Evolutionary conservation across 2,888 invertebrate species (phyloP).

Genomic region (Auanema freiburgensis): DNA sequence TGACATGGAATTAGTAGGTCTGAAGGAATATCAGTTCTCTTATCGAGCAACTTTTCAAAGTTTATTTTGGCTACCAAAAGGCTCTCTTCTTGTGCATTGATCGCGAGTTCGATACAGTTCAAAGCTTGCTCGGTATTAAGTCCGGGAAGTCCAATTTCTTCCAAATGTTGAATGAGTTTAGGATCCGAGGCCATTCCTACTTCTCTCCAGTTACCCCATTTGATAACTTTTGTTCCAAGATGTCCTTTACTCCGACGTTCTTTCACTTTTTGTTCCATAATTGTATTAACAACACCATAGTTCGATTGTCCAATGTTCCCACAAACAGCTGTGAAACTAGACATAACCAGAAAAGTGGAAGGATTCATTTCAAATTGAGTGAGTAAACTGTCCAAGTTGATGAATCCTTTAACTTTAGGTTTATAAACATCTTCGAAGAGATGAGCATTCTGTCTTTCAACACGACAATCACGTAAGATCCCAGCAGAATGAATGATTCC

Average conservation of each 20-base stretch:
- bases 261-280: conserved; percentile 39
- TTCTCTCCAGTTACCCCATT: conserved; percentile 62
- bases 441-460: conserved; percentile 41
- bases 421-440: conserved; percentile 45
- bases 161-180: conserved; percentile 35
- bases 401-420: conserved; percentile 47
- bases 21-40: conserved; percentile 41
- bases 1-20: not conserved
- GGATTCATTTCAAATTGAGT: conserved; percentile 28
- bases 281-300: conserved; percentile 54
- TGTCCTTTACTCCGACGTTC: conserved; percentile 13
- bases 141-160: conserved; percentile 50
- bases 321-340: conserved; percentile 52
- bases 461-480: conserved; percentile 40
- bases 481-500: conserved; percentile 59
- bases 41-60: conserved; percentile 46
- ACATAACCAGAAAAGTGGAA: conserved; percentile 48
- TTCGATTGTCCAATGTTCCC: conserved; percentile 59
- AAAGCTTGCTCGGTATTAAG: conserved; percentile 49
- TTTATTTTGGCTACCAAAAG: conserved; percentile 51
- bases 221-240: conserved; percentile 41
- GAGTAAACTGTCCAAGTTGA: conserved; percentile 33
- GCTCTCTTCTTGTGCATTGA: conserved; percentile 36
- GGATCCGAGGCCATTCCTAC: conserved; percentile 56
- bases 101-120: conserved; percentile 38